These are phyloP conservation scores for Cotesia chilonis DNA, from an alignment of 1,140 invertebrate genomes.

Conservation along the genomic window DNA sequence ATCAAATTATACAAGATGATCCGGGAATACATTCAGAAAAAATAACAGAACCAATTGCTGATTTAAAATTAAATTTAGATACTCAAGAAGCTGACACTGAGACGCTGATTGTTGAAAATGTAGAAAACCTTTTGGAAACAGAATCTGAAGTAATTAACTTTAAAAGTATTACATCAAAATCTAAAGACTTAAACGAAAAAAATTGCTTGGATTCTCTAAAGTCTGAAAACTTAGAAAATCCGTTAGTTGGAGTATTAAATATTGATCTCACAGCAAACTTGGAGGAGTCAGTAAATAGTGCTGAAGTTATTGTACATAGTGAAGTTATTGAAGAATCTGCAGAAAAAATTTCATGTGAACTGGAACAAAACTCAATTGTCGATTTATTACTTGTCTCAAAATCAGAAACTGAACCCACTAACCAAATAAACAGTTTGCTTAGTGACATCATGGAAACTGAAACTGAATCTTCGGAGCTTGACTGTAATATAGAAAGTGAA, in stretches of 20 bases:
- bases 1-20: too few species aligned
- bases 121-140: background rate
- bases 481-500: background rate
- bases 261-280: constrained; percentile 44
- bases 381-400: background rate
- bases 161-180: constrained; percentile 40
- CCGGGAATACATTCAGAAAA: background rate
- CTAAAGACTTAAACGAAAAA: constrained; percentile 35
- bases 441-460: constrained; percentile 15
- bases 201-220: constrained; percentile 37
- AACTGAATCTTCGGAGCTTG: background rate
- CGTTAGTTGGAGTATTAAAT: constrained; percentile 43
- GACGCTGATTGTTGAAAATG: background rate
- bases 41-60: constrained; percentile 4
- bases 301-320: constrained; percentile 31
- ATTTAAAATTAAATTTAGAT: background rate
- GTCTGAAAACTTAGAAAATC: constrained; percentile 34
- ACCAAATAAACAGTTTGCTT: background rate
- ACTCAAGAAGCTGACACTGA: background rate
- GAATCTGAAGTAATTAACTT: constrained; percentile 27
- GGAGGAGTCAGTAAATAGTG: constrained; percentile 34
- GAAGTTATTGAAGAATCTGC: constrained; percentile 25
- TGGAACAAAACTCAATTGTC: constrained; percentile 14
- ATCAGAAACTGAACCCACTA: background rate
- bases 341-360: constrained; percentile 20